Percentiles rank a stretch among this genome's conserved stretches.
These are phyloP conservation scores for Notodonta dromedarius DNA, from an alignment of 2,888 invertebrate species.

Conservation along the genomic window DNA sequence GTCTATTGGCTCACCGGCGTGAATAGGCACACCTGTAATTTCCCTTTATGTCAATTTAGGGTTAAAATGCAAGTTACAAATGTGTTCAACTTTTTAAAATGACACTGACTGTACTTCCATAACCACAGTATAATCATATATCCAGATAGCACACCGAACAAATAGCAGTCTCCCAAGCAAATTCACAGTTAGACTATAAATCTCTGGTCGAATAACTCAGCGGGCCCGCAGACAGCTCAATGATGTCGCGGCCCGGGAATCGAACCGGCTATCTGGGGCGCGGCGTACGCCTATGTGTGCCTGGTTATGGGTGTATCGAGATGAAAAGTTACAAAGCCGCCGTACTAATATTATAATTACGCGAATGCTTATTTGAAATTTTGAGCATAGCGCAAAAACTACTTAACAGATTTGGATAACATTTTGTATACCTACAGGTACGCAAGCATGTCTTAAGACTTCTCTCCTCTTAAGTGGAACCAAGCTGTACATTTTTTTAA, in stretches of 20 bases:
- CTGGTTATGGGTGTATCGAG: neutral
- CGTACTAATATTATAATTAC: neutral
- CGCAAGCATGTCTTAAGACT: too few relatives aligned
- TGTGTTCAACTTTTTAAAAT: too few relatives aligned
- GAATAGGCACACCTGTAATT: too few relatives aligned
- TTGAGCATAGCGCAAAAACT: too few relatives aligned
- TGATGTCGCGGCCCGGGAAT: constrained; percentile 47
- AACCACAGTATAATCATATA: constrained; percentile 5
- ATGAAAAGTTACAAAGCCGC: neutral
- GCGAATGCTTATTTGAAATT: too few relatives aligned
- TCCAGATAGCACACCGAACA: neutral
- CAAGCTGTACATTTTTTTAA: too few relatives aligned
- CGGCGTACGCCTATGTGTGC: constrained; percentile 21
- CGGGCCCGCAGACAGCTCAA: constrained; percentile 40
- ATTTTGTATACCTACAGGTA: too few relatives aligned
- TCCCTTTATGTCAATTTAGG: too few relatives aligned
- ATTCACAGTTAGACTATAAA: constrained; percentile 37
- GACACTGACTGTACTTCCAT: too few relatives aligned
- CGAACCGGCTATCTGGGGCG: constrained; percentile 41
- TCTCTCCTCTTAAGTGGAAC: too few relatives aligned
- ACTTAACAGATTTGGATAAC: constrained; percentile 9
- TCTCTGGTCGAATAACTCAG: constrained; percentile 38
- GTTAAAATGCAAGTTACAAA: too few relatives aligned
- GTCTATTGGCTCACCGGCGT: too few relatives aligned
- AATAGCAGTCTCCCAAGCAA: constrained; percentile 13